These are phyloP conservation scores for Dascyllus trimaculatus DNA, from an alignment of 2,113 vertebrate genomes.

Conservation along the genomic window DNA sequence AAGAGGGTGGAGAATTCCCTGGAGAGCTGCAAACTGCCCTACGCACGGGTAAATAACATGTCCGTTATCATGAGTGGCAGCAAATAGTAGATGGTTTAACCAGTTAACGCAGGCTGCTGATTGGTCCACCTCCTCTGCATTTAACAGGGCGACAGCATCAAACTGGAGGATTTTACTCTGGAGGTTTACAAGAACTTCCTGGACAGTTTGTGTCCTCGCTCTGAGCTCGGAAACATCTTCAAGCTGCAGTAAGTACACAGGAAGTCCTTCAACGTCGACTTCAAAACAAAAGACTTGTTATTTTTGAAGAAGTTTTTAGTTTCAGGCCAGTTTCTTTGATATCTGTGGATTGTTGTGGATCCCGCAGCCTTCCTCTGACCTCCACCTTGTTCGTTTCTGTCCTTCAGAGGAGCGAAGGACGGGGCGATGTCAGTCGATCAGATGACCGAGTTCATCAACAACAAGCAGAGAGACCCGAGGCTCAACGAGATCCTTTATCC, in stretches of 20 bases:
- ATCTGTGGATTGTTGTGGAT: not conserved
- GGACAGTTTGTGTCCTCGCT: constrained; percentile 93
- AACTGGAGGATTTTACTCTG: constrained; percentile 93
- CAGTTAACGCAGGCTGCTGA: too few species aligned
- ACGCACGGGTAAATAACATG: constrained; percentile 89
- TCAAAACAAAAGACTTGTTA: too few species aligned
- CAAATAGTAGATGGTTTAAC: too few species aligned
- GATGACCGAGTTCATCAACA: constrained; percentile 98
- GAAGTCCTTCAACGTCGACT: not conserved
- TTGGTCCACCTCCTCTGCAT: not conserved
- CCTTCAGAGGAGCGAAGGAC: constrained; percentile 89
- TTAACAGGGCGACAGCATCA: constrained; percentile 93
- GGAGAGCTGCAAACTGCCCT: constrained; percentile 94
- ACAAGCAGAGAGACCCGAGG: constrained; percentile 94
- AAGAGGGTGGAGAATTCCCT: constrained; percentile 94
- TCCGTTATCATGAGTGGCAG: not conserved
- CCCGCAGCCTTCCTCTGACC: not conserved
- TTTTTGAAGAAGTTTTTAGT: not conserved
- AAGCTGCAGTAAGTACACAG: constrained; percentile 90
- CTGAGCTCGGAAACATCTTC: constrained; percentile 94
- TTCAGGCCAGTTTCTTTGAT: constrained; percentile 27
- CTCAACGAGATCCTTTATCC: constrained; percentile 98
- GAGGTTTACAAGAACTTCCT: constrained; percentile 94
- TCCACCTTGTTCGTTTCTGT: constrained; percentile 21
- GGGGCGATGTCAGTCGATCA: constrained; percentile 91